Conservation (phyloP, 2,113 vertebrate genomes). For the Corynorhinus townsendii region DNA sequence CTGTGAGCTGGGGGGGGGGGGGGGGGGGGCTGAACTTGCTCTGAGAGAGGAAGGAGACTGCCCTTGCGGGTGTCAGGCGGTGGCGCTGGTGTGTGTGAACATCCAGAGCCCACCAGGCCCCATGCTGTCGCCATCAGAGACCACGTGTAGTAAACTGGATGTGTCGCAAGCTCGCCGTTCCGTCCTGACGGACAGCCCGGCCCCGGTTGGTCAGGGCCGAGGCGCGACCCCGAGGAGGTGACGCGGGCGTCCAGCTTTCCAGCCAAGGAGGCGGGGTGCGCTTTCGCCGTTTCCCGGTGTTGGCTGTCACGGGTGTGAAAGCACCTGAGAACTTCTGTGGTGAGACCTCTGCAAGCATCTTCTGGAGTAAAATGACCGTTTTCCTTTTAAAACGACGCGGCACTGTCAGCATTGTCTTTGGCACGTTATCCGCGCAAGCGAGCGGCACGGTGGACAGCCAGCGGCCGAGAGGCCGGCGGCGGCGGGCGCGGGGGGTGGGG, state of each 20-base stretch:
- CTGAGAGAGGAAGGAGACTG: not conserved
- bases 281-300: too few relatives aligned
- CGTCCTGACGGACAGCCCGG: not conserved
- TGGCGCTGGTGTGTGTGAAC: not conserved
- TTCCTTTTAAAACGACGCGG: conserved; percentile 39
- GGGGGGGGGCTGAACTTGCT: too few relatives aligned
- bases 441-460: not conserved
- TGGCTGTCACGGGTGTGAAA: not conserved
- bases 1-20: too few relatives aligned
- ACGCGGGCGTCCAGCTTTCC: too few relatives aligned
- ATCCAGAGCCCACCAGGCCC: not conserved
- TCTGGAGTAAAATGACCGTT: conserved; percentile 10
- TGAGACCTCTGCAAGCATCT: not conserved
- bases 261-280: not conserved
- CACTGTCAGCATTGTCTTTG: conserved; percentile 11
- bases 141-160: not conserved
- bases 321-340: not conserved
- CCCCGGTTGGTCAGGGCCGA: not conserved
- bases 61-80: too few relatives aligned
- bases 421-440: not conserved
- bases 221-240: too few relatives aligned
- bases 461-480: too few relatives aligned
- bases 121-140: not conserved
- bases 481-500: too few relatives aligned
- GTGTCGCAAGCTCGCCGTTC: not conserved